Base-by-base conservation (phyloP, 2,797 vertebrate species). In the Brotogeris chrysoptera region DNA sequence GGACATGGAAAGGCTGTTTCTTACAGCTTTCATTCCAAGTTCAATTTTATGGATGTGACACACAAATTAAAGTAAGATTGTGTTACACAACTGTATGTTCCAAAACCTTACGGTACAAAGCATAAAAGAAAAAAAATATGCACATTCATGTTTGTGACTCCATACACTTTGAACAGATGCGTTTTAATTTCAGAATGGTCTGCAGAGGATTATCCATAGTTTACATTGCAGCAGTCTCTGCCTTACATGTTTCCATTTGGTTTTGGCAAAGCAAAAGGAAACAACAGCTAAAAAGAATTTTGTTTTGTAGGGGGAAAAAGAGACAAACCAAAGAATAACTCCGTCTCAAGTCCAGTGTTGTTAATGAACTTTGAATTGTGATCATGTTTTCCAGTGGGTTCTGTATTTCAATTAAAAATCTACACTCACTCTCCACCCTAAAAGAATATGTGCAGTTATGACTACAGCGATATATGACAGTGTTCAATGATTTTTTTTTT, bases 31-130 rank as follows among this genome's bases (percentile, higher is more conserved):
- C 32, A 27, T 77, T 93, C 30, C 1, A 2, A 50, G 60, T 70
- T 92, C 44, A 90, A 32, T 86, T 89, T 95, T 87, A 94, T 60
- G 71, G 36, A 64, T 84, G 49, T 84, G 81, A 30, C 41, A 47
- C 28, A 52, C 27, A 88, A 72, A 80, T 61, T 61, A 76, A 83
- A 87, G 24, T 70, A 53, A 83, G 73, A 43, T 60, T 68, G 14
- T 87, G 34, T 87, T 94, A 65, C 81, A 80, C 47, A 84, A 63
- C 47, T 46, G 46, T 59, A 36, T 90, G 38, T 69, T 85, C 38
- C n/a, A 65, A 79, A 96, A 78, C 11, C 16, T 72, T 71, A 57
- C 13, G 65, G 44, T 68, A 57, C 11, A 78, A 65, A 88, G 90
- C 13, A 41, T 32, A 2, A 60, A 66, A 53, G 14, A 32, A 46